Percentiles rank a stretch among this genome's conserved stretches.
Evolutionary conservation across 2,797 vertebrate species (phyloP).

Genomic region (Syngnathus acus): DNA sequence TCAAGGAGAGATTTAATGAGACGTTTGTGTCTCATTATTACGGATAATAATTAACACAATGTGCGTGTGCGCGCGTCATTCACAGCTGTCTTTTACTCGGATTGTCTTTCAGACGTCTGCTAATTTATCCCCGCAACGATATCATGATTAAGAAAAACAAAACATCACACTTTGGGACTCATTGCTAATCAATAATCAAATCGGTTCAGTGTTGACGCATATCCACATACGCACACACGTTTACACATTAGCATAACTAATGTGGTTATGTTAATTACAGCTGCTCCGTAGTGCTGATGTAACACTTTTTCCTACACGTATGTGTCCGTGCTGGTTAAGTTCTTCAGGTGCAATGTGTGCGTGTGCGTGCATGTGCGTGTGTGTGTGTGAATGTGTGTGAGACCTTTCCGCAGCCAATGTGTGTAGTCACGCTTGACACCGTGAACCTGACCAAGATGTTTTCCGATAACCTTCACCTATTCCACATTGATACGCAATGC

Average conservation of each 20-base stretch:
- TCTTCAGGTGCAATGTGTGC: background rate
- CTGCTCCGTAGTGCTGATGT: background rate
- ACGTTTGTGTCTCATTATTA: conserved; percentile 60
- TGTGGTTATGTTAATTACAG: conserved; percentile 2
- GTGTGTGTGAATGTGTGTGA: background rate
- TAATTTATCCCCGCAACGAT: background rate
- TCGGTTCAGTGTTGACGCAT: background rate
- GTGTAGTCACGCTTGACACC: background rate
- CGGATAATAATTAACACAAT: conserved; percentile 50
- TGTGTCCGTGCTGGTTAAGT: background rate
- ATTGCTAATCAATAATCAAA: background rate
- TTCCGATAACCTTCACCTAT: background rate
- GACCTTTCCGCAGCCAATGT: background rate
- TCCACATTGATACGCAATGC: background rate
- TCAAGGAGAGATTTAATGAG: conserved; percentile 68
- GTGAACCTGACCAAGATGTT: conserved; percentile 1
- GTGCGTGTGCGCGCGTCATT: conserved; percentile 13
- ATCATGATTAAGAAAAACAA: background rate
- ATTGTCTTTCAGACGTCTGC: background rate
- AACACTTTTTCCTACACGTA: background rate
- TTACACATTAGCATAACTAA: conserved; percentile 1
- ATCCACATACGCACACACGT: background rate
- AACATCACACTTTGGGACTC: background rate
- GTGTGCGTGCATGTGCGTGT: background rate
- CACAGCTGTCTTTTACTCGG: background rate